A percentile compares a stretch with the other conserved stretches of the same genome.
Evolutionary conservation across 2,797 vertebrate species (phyloP).

Genomic region (Peromyscus aztecus): DNA sequence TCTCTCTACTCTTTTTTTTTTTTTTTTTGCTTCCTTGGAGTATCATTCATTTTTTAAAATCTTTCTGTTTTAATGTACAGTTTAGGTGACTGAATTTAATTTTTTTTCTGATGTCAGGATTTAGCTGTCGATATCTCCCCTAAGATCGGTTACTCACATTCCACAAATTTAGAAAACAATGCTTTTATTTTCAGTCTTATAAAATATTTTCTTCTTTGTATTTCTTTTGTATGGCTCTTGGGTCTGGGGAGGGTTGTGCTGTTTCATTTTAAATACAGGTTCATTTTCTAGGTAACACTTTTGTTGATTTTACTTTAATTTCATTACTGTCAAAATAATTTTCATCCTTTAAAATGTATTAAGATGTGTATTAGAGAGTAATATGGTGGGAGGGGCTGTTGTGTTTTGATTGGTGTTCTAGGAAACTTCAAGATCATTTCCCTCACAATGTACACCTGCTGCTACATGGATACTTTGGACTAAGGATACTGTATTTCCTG

Average conservation of each 20-base stretch:
- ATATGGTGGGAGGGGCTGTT: neutral
- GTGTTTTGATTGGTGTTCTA: neutral
- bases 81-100: neutral
- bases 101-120: neutral
- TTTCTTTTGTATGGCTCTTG: neutral
- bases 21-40: neutral
- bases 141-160: neutral
- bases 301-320: slow-evolving; percentile 32
- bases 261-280: slow-evolving; percentile 19
- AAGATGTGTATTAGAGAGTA: slow-evolving; percentile 1
- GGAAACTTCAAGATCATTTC: slow-evolving; percentile 4
- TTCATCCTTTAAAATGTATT: neutral
- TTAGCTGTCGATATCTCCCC: neutral
- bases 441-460: neutral
- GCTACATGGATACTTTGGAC: neutral
- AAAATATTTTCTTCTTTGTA: neutral
- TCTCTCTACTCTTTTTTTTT: neutral
- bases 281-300: neutral
- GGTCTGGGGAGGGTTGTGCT: neutral
- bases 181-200: neutral
- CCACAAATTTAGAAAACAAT: neutral
- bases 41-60: neutral
- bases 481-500: neutral
- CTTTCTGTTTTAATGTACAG: neutral
- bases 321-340: neutral